Evolutionary conservation across 2,113 vertebrate genomes (phyloP).

Genomic region (Pimephales promelas): DNA sequence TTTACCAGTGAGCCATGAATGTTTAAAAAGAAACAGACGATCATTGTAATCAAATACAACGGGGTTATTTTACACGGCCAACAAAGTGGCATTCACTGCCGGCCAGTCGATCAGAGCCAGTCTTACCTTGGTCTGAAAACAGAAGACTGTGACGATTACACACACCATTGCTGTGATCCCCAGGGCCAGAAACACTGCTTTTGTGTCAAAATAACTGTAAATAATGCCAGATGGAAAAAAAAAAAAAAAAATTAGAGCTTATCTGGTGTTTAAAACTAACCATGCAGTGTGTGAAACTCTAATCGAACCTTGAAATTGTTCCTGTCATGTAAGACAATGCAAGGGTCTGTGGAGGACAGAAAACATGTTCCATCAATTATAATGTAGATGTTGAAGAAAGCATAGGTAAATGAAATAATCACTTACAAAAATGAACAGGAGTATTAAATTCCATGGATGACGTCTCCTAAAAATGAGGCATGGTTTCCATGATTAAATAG

Average conservation of each 20-base stretch:
- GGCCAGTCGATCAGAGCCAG: conserved; percentile 29
- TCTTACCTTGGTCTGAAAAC: conserved; percentile 95
- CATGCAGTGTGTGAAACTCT: neutral
- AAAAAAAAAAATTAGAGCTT: neutral
- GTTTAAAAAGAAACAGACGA: conserved; percentile 68
- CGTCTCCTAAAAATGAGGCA: conserved; percentile 80
- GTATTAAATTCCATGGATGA: conserved; percentile 90
- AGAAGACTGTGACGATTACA: conserved; percentile 90
- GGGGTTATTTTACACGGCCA: conserved; percentile 68
- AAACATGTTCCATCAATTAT: neutral
- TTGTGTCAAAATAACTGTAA: conserved; percentile 82
- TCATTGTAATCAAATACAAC: conserved; percentile 76
- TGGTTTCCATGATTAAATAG: neutral
- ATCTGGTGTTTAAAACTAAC: neutral
- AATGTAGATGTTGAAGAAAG: neutral
- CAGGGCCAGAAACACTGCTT: conserved; percentile 85
- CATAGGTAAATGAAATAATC: neutral
- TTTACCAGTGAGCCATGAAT: conserved; percentile 68
- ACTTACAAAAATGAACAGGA: conserved; percentile 90
- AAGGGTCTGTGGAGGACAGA: conserved; percentile 78
- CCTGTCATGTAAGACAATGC: conserved; percentile 91
- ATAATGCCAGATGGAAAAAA: conserved; percentile 30
- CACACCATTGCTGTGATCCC: conserved; percentile 89
- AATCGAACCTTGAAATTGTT: conserved; percentile 85
- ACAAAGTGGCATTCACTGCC: conserved; percentile 67